These are phyloP conservation scores for Camponotus floridanus DNA, from an alignment of 1,140 invertebrate species.

Conservation along the genomic window DNA sequence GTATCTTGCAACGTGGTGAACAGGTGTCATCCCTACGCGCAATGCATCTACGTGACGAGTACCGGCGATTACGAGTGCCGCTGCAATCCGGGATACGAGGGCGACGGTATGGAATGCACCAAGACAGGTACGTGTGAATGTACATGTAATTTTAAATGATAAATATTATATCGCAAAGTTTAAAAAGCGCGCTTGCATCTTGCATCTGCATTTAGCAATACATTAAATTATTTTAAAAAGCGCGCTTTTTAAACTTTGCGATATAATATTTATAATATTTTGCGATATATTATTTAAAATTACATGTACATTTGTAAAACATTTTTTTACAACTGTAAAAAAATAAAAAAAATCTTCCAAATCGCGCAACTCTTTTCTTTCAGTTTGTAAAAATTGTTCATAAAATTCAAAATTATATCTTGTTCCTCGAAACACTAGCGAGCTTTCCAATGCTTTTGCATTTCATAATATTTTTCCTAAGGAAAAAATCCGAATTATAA, in stretches of 20 bases:
- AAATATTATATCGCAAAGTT: too few species aligned
- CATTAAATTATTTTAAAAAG: background rate
- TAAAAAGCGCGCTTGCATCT: too few species aligned
- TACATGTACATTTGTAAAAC: background rate
- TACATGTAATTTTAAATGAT: too few species aligned
- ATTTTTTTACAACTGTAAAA: background rate
- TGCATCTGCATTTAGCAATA: slow-evolving; percentile 15
- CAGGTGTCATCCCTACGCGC: slow-evolving; percentile 92
- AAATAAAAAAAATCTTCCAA: background rate
- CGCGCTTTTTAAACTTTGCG: background rate
- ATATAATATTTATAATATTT: background rate
- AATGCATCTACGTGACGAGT: slow-evolving; percentile 89
- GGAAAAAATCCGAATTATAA: slow-evolving; percentile 16
- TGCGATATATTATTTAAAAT: background rate
- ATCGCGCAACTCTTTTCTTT: background rate
- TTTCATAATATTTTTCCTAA: background rate
- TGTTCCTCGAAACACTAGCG: background rate
- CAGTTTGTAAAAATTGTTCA: background rate
- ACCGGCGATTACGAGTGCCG: slow-evolving; percentile 90
- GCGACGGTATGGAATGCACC: slow-evolving; percentile 92
- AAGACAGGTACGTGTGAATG: slow-evolving; percentile 83
- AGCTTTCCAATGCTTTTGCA: background rate
- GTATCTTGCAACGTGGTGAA: slow-evolving; percentile 91
- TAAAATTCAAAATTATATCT: background rate
- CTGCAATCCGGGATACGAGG: slow-evolving; percentile 93